phyloP scores from a whole-genome alignment of 92 coral and sea anemone species.

The Epizoanthus stellaris region DNA sequence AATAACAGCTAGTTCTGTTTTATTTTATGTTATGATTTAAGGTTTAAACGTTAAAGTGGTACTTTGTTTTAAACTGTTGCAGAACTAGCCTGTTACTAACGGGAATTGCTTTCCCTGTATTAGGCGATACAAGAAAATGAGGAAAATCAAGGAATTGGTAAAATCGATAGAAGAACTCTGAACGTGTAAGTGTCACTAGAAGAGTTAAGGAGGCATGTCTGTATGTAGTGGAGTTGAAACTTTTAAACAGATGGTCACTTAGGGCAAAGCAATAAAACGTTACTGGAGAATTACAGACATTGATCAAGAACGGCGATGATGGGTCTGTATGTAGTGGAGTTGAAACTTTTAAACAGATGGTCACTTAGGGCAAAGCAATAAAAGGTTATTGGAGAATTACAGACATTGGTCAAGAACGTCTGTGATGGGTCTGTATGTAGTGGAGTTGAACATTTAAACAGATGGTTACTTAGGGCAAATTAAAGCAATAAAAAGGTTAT shows the following conservation, averaged over 20 bases:
- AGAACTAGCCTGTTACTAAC: not conserved
- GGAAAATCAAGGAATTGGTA: slow-evolving; percentile 67
- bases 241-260: too few species aligned
- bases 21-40: too few species aligned
- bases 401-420: too few species aligned
- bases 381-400: too few species aligned
- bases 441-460: too few species aligned
- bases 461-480: not conserved
- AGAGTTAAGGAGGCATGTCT: not conserved
- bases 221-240: not conserved
- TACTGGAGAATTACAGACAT: too few species aligned
- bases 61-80: not conserved
- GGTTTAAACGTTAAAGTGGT: not conserved
- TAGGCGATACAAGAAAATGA: slow-evolving; percentile 59
- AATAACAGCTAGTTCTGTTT: too few species aligned
- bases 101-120: not conserved
- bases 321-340: too few species aligned
- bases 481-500: not conserved
- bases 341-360: too few species aligned
- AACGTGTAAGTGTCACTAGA: slow-evolving; percentile 10
- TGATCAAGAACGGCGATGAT: too few species aligned
- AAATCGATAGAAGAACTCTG: slow-evolving; percentile 64
- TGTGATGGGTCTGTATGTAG: too few species aligned
- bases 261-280: not conserved
- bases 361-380: too few species aligned